Conservation (phyloP, 2,888 invertebrate species). For the Ectemnius lituratus region DNA sequence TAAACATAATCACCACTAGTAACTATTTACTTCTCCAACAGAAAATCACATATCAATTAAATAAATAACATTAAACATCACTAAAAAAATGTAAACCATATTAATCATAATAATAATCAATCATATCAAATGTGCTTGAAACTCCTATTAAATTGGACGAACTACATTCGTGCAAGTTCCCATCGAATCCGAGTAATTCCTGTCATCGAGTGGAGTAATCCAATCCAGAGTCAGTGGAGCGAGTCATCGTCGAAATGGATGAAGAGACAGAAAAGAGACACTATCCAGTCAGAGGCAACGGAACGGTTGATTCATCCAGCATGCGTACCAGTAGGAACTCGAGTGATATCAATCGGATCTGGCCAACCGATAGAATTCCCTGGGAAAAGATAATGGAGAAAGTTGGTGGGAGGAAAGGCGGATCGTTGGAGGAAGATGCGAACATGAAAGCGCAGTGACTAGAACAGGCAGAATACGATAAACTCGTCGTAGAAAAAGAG, state of each 20-base stretch:
- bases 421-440: conserved; percentile 30
- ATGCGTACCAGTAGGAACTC: conserved; percentile 27
- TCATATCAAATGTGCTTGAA: no score
- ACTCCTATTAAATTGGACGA: no score
- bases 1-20: no score
- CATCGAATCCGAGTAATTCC: not conserved
- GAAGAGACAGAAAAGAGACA: not conserved
- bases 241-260: not conserved
- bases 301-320: conserved; percentile 43
- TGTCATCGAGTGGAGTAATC: not conserved
- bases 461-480: conserved; percentile 45
- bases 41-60: no score
- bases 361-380: conserved; percentile 49
- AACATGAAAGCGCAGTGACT: conserved; percentile 19
- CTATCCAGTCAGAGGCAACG: not conserved
- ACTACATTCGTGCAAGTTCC: no score
- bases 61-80: no score
- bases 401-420: conserved; percentile 39
- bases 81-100: no score
- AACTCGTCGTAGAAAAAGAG: conserved; percentile 43
- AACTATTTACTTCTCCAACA: no score
- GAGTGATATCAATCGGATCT: conserved; percentile 50
- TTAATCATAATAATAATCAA: no score
- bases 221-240: not conserved
- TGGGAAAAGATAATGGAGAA: conserved; percentile 47